Conservation (phyloP, 2,888 invertebrate genomes). For the Cenopis cana region DNA sequence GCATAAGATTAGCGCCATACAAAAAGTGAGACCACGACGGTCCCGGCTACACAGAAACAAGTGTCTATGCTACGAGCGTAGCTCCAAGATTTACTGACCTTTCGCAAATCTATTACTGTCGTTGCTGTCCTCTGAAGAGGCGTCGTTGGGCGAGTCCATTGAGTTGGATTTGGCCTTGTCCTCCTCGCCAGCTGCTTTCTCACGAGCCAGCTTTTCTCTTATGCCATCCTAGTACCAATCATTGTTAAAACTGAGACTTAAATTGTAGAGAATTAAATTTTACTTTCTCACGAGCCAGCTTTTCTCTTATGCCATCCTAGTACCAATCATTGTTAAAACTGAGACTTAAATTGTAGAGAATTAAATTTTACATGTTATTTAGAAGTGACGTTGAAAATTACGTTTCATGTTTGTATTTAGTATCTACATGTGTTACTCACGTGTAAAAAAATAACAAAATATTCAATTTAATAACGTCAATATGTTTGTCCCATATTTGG, state of each 20-base stretch:
- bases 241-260: too few species aligned
- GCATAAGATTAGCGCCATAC: too few species aligned
- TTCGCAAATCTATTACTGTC: slow-evolving; percentile 89
- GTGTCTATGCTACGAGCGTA: too few species aligned
- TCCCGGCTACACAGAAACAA: too few species aligned
- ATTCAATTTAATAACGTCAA: background rate
- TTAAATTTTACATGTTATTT: too few species aligned
- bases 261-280: too few species aligned
- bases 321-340: background rate
- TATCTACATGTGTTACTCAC: too few species aligned
- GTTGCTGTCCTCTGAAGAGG: slow-evolving; percentile 97
- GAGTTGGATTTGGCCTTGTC: slow-evolving; percentile 62
- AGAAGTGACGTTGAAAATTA: background rate
- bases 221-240: slow-evolving; percentile 88
- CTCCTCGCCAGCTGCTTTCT: slow-evolving; percentile 84
- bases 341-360: too few species aligned
- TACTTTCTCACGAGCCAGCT: slow-evolving; percentile 89
- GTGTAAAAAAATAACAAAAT: too few species aligned
- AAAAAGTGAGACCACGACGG: too few species aligned
- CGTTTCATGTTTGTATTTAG: too few species aligned
- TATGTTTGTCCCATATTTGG: background rate
- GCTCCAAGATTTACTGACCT: slow-evolving; percentile 11
- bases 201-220: slow-evolving; percentile 92
- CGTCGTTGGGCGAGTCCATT: slow-evolving; percentile 96
- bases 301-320: slow-evolving; percentile 94